Conservation (phyloP, 1,140 invertebrate genomes). For the Calephelis virginiensis region DNA sequence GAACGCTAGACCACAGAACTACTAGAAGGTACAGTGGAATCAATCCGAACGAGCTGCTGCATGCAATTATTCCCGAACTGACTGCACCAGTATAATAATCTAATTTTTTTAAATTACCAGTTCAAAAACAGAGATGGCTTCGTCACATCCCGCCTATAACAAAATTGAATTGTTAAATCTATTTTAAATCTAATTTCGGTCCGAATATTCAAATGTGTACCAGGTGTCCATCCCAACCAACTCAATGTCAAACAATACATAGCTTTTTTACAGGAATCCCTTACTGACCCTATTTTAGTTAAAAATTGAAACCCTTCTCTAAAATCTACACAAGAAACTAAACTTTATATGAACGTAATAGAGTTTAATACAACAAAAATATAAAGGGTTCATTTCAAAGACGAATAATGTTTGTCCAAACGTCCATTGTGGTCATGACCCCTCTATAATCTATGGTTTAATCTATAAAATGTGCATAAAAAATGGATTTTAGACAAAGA, state of each 20-base stretch:
- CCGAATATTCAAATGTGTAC: constrained; percentile 28
- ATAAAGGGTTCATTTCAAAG: constrained; percentile 19
- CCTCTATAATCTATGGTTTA: constrained; percentile 42
- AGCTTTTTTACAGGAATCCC: constrained; percentile 36
- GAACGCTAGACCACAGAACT: no score
- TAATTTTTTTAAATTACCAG: no score
- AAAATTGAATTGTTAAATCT: neutral
- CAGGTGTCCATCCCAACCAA: constrained; percentile 32
- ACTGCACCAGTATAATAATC: no score
- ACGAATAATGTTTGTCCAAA: constrained; percentile 38
- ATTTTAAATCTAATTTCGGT: constrained; percentile 18
- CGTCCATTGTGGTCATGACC: constrained; percentile 48
- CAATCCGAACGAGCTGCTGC: no score
- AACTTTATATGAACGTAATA: constrained; percentile 12
- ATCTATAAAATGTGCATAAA: constrained; percentile 37
- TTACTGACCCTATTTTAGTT: constrained; percentile 35
- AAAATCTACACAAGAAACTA: constrained; percentile 26
- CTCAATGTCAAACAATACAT: constrained; percentile 31
- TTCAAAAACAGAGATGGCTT: no score
- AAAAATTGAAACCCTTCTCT: constrained; percentile 37
- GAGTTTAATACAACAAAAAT: constrained; percentile 22
- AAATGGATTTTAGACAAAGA: constrained; percentile 36
- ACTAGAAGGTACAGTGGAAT: no score
- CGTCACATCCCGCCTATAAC: no score
- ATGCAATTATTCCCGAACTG: no score